Base-by-base conservation (phyloP, 2,113 vertebrate genomes). In the Psophia crepitans region DNA sequence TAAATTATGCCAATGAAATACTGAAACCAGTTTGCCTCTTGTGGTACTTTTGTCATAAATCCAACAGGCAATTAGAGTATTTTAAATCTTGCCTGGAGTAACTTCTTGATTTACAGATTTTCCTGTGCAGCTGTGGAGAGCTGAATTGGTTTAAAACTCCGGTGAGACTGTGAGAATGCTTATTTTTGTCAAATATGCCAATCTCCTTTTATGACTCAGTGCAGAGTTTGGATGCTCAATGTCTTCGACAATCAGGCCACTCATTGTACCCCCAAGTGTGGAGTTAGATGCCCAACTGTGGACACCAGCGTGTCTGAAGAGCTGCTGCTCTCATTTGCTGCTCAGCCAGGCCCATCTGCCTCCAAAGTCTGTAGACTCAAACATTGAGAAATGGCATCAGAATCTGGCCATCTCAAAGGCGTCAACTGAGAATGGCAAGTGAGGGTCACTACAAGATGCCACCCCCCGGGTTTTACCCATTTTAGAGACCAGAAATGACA, bases 11-110 rank as follows among this genome's bases (percentile, higher is more conserved):
- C 91, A 60, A 66, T 75, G 69, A 92, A 65, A 66, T 79, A 32
- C 57, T 51, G 56, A 97, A 87, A 91, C 54, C 86, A 69, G 37
- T 93, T 92, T 95, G 93, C 94, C 51, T 97, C 96, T 92, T 4
- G 17, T 95, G 94, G 93, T 93, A 64, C 78, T 96, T 94, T 95
- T 95, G 94, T 97, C 95, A 94, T 91, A 92, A 97, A 90, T 97
- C 97, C 94, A 97, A 94, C 91, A 93, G 91, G 96, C 96, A 94
- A 87, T 96, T 93, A 96, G 86, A 64, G 76, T 39, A 73, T 70
- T 96, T 91, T 96, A 89, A 96, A 95, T 94, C 92, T 94, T 95
- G 97, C 94, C 97, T 78, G 82, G 63, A 96, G 95, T 96, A 87
- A 90, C 82, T 96, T 92, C 85, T 80, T 43, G 79, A 86, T 64